These are phyloP conservation scores for Osmerus mordax DNA, from an alignment of 2,113 vertebrate species.

Conservation along the genomic window DNA sequence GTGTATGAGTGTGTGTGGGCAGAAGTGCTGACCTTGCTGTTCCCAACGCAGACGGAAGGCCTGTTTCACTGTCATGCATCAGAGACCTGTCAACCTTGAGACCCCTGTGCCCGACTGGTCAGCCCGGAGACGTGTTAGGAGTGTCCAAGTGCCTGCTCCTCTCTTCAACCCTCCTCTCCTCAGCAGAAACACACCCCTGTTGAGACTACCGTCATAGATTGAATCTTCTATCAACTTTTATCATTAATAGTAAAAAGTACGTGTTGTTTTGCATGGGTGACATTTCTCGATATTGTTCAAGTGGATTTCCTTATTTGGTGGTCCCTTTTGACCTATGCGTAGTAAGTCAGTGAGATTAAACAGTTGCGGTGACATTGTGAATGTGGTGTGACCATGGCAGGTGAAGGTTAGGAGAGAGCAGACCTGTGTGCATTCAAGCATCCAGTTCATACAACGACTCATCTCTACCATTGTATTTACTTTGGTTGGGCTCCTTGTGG, in stretches of 20 bases:
- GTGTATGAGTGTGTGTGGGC: neutral
- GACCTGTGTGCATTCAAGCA: neutral
- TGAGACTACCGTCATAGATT: no score
- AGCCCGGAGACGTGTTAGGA: conserved; percentile 23
- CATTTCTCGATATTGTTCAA: neutral
- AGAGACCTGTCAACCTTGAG: conserved; percentile 51
- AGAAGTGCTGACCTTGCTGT: conserved; percentile 48
- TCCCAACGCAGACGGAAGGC: conserved; percentile 24
- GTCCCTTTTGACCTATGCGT: no score
- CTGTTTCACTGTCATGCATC: conserved; percentile 49
- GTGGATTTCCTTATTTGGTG: neutral
- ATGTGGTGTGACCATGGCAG: no score
- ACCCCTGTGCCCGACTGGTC: conserved; percentile 26
- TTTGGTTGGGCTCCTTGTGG: neutral
- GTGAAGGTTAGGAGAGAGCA: neutral
- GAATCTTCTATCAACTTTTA: no score
- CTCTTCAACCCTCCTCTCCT: neutral
- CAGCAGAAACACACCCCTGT: conserved; percentile 1
- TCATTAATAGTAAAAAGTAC: no score
- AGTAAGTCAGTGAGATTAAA: no score
- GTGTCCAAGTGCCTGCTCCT: neutral
- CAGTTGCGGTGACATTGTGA: no score
- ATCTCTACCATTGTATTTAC: neutral
- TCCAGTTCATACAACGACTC: neutral
- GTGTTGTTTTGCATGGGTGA: no score